Conservation (phyloP, 1,140 invertebrate species). For the Pseudomyrmex gracilis region DNA sequence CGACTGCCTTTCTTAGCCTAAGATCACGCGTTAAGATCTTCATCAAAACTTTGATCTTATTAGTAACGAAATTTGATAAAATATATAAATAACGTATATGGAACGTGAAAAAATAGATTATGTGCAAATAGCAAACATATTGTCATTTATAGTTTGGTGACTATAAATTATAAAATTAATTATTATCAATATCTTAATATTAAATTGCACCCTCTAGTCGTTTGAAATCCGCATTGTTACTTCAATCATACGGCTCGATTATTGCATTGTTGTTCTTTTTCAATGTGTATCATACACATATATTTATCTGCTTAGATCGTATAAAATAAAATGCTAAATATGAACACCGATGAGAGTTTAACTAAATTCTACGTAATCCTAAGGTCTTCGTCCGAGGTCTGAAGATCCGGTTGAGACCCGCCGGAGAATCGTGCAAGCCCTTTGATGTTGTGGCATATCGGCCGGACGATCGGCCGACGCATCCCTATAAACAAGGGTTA, state of each 20-base stretch:
- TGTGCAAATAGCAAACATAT: not conserved
- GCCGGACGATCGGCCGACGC: conserved; percentile 77
- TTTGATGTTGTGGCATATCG: conserved; percentile 84
- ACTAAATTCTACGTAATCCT: conserved; percentile 13
- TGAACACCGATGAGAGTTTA: conserved; percentile 1
- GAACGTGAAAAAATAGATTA: not conserved
- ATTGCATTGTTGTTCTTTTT: too few species aligned
- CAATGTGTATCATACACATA: not conserved
- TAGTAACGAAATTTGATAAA: conserved; percentile 52
- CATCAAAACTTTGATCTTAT: conserved; percentile 60
- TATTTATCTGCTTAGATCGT: not conserved
- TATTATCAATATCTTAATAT: too few species aligned
- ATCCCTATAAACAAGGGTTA: conserved; percentile 80
- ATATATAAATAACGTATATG: not conserved
- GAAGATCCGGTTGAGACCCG: conserved; percentile 65
- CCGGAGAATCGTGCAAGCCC: conserved; percentile 71
- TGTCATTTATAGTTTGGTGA: too few species aligned
- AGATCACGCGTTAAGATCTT: conserved; percentile 55
- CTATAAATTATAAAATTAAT: too few species aligned
- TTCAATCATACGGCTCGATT: too few species aligned
- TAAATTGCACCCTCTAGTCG: too few species aligned
- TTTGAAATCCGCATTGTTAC: too few species aligned
- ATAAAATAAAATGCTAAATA: conserved; percentile 19
- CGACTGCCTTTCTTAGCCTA: conserved; percentile 60
- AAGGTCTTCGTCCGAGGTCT: conserved; percentile 58